These are phyloP conservation scores for Oreochromis aureus DNA, from an alignment of 2,113 vertebrate genomes.

Conservation along the genomic window DNA sequence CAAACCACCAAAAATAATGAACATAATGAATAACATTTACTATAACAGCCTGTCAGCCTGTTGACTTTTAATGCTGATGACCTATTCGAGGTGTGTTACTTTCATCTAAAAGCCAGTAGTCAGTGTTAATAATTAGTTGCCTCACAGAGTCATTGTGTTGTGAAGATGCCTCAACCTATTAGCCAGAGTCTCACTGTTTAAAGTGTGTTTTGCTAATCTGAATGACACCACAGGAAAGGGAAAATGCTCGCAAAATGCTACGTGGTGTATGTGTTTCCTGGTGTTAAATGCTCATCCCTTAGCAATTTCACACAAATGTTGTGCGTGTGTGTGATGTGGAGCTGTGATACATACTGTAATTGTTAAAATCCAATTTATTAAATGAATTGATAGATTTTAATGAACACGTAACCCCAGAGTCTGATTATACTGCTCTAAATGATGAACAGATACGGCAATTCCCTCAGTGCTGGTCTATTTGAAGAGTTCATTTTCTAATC, in stretches of 20 bases:
- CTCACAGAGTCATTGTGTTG: not conserved
- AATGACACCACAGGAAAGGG: constrained; percentile 2
- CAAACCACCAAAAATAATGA: not conserved
- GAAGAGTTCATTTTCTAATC: not conserved
- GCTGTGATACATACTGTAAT: constrained; percentile 1
- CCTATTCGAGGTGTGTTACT: constrained; percentile 65
- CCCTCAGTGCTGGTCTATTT: not conserved
- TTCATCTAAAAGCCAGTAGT: constrained; percentile 38
- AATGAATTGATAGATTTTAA: constrained; percentile 34
- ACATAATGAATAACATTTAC: constrained; percentile 30
- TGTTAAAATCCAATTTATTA: constrained; percentile 25
- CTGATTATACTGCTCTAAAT: constrained; percentile 1
- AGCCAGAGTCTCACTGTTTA: not conserved
- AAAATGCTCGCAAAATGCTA: constrained; percentile 4
- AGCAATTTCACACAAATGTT: not conserved
- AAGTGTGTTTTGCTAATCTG: constrained; percentile 14
- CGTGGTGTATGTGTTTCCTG: not conserved
- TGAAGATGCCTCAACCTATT: constrained; percentile 25
- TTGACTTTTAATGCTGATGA: constrained; percentile 25
- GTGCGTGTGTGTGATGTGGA: not conserved
- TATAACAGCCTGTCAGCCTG: not conserved
- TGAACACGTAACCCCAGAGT: not conserved
- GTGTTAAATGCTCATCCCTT: not conserved
- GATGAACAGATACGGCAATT: not conserved
- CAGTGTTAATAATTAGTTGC: constrained; percentile 17